A percentile compares a stretch with the other conserved stretches of the same genome.
These are phyloP conservation scores for Macrochelys suwanniensis DNA, from an alignment of 2,797 vertebrate species.

Conservation along the genomic window DNA sequence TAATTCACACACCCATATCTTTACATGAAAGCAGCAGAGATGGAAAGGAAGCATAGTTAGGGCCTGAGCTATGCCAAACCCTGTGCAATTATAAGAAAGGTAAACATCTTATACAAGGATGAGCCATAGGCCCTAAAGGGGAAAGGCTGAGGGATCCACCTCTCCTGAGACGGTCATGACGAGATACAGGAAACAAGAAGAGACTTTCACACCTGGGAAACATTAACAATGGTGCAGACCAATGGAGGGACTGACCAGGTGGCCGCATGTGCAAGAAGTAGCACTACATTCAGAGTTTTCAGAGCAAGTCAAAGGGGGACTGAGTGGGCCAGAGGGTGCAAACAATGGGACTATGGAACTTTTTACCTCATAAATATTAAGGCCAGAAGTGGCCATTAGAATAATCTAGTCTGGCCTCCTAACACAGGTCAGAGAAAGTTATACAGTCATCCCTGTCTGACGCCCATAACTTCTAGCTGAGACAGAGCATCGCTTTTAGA, in stretches of 20 bases:
- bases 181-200: slow-evolving; percentile 65
- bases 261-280: neutral
- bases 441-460: neutral
- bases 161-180: slow-evolving; percentile 71
- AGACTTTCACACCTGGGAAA: slow-evolving; percentile 50
- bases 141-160: slow-evolving; percentile 64
- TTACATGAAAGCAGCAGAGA: slow-evolving; percentile 68
- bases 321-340: neutral
- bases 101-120: slow-evolving; percentile 76
- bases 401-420: neutral
- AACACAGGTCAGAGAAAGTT: neutral
- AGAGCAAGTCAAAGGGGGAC: neutral
- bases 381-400: neutral
- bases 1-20: slow-evolving; percentile 72
- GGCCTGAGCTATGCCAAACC: slow-evolving; percentile 57
- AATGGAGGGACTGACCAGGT: slow-evolving; percentile 46
- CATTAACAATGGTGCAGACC: neutral
- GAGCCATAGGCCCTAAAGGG: slow-evolving; percentile 64
- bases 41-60: slow-evolving; percentile 69
- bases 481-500: neutral
- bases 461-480: neutral
- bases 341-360: neutral
- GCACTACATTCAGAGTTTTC: neutral
- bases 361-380: slow-evolving; percentile 31
- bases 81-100: slow-evolving; percentile 66